Base-by-base conservation (phyloP, 2,888 invertebrate species). In the Hermaeophaga mercurialis region DNA sequence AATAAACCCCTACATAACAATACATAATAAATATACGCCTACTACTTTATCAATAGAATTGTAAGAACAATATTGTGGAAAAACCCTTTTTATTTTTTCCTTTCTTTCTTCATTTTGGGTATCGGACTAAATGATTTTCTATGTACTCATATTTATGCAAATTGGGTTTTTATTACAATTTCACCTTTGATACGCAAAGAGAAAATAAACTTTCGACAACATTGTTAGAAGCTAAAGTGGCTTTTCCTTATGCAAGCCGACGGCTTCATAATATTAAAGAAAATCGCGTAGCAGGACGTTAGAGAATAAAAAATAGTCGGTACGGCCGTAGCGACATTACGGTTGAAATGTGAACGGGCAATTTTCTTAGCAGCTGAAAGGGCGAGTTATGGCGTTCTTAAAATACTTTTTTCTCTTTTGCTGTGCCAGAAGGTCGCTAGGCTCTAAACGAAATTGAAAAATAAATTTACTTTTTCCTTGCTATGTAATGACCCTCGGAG, bases 211-310 rank as follows among this genome's bases (percentile, higher is more conserved):
- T 3, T 22, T 7, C 34, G 52, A 34, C 52, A 52, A 52, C 52
- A 34, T 19, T 41, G 47, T 22, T 24, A 33, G 17, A n/a, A 9
- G 12, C 22, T 18, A 7, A 43, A 41, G 39, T 34, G 33, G 50
- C 43, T 22, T 44, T 52, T 47, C 24, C 43, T 59, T 59, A 53
- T 53, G 52, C 50, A 46, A 36, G 38, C 52, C 66, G 56, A 63
- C 66, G 62, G 61, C 64, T 63, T 63, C 64, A 66, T 64, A 63
- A 66, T 64, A 63, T 63, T 62, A 54, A 62, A 52, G 61, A 56
- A 58, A 56, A 59, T 56, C 43, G 56, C 46, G 15, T 56, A 12
- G 48, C 39, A 46, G 24, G 49, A 43, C 52, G 17, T 52, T 52
- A 33, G 14, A 19, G 43, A 24, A 34, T 52, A 52, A 52, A 52